Base-by-base conservation (phyloP, 2,888 invertebrate genomes). In the Phymatocera aterrima region DNA sequence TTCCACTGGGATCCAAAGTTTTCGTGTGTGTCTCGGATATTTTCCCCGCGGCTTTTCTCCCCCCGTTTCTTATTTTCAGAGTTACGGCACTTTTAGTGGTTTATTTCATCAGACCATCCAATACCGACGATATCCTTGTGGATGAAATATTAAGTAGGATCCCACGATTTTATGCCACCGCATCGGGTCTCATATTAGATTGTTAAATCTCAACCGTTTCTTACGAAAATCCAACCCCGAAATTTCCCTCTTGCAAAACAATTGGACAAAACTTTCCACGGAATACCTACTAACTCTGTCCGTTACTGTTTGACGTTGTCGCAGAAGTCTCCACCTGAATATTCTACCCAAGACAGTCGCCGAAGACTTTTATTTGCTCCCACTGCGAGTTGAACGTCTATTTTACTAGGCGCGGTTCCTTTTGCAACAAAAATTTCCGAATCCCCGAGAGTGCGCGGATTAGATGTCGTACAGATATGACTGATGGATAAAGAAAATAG, bases 1-100 rank as follows among this genome's bases (percentile, higher is more conserved):
- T 75, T 57, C 75, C 31, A 54, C 60, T 40, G 75, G 75, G 75
- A 54, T 75, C 43, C 75, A 54, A 75, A 75, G 28, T 75, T 75
- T 75, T 60, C 75, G 37, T 40, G 40, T n/a, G n/a, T 57, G 37
- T 75, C 34, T 75, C 51, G 51, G 72, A 72, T 72, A 72, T 72
- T 72, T 46, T 68, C 31, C 46, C 68, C 68, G 24, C 43, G 28
- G 28, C 68, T 24, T 64, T n/a, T 37, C 28, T 48, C 28, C 31
- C 28, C 77, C 81, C 79, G 65, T 64, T 79, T 43, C 79, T 68
- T 79, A 80, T 78, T 70, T 79, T 64, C 80, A 80, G 80, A 81
- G 81, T 80, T 82, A 79, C 82, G 83, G 84, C 84, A 83, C 83
- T 84, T 85, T 87, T 86, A 85, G 87, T 82, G 86, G 83, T 83